Percentiles rank a stretch among this genome's conserved stretches.
phyloP scores from a whole-genome alignment of 2,888 invertebrate genomes.

The Dryadula phaetusa region DNA sequence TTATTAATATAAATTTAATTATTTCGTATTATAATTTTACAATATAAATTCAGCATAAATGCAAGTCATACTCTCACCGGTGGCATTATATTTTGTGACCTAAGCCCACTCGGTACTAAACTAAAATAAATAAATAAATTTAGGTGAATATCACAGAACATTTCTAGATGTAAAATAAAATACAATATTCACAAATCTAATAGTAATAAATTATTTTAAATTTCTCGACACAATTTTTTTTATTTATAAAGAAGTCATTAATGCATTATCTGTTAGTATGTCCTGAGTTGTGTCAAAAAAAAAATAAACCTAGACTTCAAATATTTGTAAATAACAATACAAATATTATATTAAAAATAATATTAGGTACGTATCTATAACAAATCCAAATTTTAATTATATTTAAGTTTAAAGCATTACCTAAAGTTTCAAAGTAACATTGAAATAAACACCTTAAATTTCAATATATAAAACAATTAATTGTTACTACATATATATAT shows the following conservation, averaged over 20 bases:
- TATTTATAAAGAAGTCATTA: neutral
- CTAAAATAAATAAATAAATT: conserved; percentile 20
- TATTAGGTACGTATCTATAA: no score
- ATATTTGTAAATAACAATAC: no score
- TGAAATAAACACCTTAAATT: no score
- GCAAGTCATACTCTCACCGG: conserved; percentile 17
- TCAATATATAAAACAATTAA: no score
- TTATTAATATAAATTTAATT: no score
- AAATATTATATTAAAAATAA: no score
- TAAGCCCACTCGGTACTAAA: neutral
- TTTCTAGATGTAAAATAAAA: conserved; percentile 4
- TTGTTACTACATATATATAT: no score
- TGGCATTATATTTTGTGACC: conserved; percentile 6
- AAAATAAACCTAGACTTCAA: no score
- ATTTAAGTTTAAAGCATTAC: no score
- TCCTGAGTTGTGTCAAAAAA: no score
- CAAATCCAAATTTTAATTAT: no score
- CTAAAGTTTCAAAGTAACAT: no score
- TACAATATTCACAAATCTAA: neutral
- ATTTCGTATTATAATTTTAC: neutral
- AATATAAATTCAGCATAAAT: conserved; percentile 17
- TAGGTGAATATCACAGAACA: conserved; percentile 27
- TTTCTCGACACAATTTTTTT: neutral
- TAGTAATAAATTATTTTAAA: neutral
- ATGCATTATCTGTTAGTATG: neutral